phyloP scores from a whole-genome alignment of 2,888 invertebrate genomes.

The Eristalis pertinax region DNA sequence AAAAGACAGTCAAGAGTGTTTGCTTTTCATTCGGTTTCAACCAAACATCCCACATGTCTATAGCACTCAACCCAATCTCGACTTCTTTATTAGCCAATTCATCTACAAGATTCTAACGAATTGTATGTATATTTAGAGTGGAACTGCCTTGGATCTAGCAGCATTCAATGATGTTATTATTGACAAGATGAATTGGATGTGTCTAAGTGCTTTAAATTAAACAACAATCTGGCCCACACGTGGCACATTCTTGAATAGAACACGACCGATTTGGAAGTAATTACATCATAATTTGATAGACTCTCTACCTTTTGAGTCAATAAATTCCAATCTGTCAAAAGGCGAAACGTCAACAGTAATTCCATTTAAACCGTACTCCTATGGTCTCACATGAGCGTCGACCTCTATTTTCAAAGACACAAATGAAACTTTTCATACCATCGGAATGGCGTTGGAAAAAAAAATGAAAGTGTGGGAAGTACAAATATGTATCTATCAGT shows the following conservation, averaged over 20 bases:
- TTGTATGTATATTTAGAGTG: too few relatives aligned
- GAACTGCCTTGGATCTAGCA: background rate
- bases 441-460: background rate
- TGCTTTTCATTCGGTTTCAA: background rate
- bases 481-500: background rate
- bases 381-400: background rate
- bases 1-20: background rate
- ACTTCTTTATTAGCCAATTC: background rate
- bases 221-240: background rate
- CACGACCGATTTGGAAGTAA: background rate
- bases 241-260: background rate
- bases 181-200: background rate
- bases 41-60: background rate
- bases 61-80: background rate
- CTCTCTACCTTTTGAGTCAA: background rate
- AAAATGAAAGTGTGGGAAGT: conserved; percentile 67
- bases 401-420: background rate
- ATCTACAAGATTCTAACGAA: background rate
- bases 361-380: background rate
- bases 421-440: background rate
- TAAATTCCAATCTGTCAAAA: background rate
- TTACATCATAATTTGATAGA: background rate
- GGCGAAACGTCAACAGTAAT: background rate
- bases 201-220: background rate
- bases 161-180: background rate